A percentile compares a stretch with the other conserved stretches of the same genome.
Conservation (phyloP, 1,140 invertebrate genomes). For the Leptinotarsa lineolata region DNA sequence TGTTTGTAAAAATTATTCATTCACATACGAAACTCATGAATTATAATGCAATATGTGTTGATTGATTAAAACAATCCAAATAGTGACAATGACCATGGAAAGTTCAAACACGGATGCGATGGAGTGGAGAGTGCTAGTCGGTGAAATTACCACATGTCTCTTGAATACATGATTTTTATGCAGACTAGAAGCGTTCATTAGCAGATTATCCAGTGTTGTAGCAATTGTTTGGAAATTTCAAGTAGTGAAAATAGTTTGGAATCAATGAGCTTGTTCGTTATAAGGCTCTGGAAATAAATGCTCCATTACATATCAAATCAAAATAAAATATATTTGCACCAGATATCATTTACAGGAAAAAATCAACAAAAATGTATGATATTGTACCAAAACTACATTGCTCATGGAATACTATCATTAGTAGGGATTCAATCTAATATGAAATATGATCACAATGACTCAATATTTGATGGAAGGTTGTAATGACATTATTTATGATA, state of each 20-base stretch:
- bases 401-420: too few relatives aligned
- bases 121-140: background rate
- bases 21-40: background rate
- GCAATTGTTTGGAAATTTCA: background rate
- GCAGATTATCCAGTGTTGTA: background rate
- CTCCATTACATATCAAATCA: too few relatives aligned
- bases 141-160: background rate
- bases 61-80: background rate
- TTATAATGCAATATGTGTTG: background rate
- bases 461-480: too few relatives aligned
- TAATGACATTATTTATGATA: too few relatives aligned
- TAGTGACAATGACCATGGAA: slow-evolving; percentile 5
- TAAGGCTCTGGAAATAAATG: too few relatives aligned
- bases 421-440: too few relatives aligned
- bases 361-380: too few relatives aligned
- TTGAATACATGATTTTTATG: slow-evolving; percentile 1
- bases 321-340: too few relatives aligned
- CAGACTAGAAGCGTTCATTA: slow-evolving; percentile 2
- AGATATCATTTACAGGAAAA: too few relatives aligned
- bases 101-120: slow-evolving; percentile 2
- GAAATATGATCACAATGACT: too few relatives aligned
- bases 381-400: too few relatives aligned
- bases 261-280: too few relatives aligned
- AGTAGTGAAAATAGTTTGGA: background rate
- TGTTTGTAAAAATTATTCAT: background rate